Evolutionary conservation across 2,888 invertebrate genomes (phyloP).

Genomic region (Drosophila sordidula): DNA sequence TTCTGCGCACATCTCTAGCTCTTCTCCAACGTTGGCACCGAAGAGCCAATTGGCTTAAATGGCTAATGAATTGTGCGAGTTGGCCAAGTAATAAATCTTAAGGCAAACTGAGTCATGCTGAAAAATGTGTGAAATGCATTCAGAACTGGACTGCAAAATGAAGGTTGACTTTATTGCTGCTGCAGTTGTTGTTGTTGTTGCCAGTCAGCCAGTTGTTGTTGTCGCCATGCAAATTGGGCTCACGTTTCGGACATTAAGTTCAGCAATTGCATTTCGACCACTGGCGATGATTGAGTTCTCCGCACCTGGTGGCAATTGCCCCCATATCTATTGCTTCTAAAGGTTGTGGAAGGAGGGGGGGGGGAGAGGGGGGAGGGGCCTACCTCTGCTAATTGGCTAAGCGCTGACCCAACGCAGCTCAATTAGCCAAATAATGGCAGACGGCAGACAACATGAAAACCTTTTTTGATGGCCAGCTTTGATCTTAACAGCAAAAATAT

Average conservation of each 20-base stretch:
- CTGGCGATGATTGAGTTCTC: constrained; percentile 74
- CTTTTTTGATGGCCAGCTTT: constrained; percentile 61
- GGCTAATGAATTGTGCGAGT: constrained; percentile 65
- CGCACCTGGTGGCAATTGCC: constrained; percentile 65
- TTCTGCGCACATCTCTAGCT: constrained; percentile 34
- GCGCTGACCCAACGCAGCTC: constrained; percentile 61
- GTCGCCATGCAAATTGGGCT: constrained; percentile 74
- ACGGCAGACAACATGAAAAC: constrained; percentile 41
- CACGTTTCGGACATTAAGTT: constrained; percentile 83
- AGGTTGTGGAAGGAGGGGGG: not conserved
- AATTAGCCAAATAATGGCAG: constrained; percentile 60
- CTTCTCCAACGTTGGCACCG: constrained; percentile 10
- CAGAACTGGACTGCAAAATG: constrained; percentile 53
- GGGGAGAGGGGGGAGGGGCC: not conserved
- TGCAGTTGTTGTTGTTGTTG: constrained; percentile 18
- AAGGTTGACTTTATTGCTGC: constrained; percentile 58
- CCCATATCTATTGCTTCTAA: constrained; percentile 38
- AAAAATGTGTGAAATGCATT: constrained; percentile 62
- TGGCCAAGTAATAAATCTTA: constrained; percentile 57
- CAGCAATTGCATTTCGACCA: constrained; percentile 69
- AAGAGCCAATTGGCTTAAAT: constrained; percentile 32
- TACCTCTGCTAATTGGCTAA: constrained; percentile 35
- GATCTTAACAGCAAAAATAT: constrained; percentile 78
- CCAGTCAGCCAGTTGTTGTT: constrained; percentile 25
- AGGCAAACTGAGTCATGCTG: constrained; percentile 35